Evolutionary conservation across 2,113 vertebrate species (phyloP).

Genomic region (Xiphias gladius): DNA sequence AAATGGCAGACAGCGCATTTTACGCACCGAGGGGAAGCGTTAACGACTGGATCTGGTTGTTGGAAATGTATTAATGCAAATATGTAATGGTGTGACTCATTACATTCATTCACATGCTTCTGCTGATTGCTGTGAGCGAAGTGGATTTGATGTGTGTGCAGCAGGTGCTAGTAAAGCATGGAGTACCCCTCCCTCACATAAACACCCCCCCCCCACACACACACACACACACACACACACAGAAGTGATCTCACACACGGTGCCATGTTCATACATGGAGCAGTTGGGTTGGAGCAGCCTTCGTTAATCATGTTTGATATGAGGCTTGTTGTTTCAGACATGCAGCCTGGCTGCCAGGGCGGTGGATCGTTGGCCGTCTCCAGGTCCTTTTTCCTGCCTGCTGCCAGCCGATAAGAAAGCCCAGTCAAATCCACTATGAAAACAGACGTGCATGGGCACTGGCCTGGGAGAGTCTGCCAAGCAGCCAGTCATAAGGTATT

Average conservation of each 20-base stretch:
- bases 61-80: not conserved
- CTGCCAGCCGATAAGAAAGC: slow-evolving; percentile 76
- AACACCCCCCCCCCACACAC: not conserved
- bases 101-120: slow-evolving; percentile 23
- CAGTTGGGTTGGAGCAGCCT: slow-evolving; percentile 23
- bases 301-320: slow-evolving; percentile 66
- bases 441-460: slow-evolving; percentile 55
- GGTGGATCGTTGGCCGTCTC: slow-evolving; percentile 55
- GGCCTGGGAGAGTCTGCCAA: slow-evolving; percentile 57
- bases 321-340: slow-evolving; percentile 67
- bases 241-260: slow-evolving; percentile 47
- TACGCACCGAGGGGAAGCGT: slow-evolving; percentile 40
- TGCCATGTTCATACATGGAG: not conserved
- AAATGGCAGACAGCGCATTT: slow-evolving; percentile 42
- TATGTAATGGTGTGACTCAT: not conserved
- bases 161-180: slow-evolving; percentile 60
- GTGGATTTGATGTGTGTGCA: slow-evolving; percentile 34
- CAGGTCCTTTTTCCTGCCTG: slow-evolving; percentile 68
- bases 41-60: not conserved
- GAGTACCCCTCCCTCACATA: slow-evolving; percentile 10
- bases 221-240: not conserved
- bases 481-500: slow-evolving; percentile 58
- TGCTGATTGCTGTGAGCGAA: slow-evolving; percentile 39
- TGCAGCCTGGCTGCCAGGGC: slow-evolving; percentile 43
- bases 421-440: slow-evolving; percentile 65